Base-by-base conservation (phyloP, 2,113 vertebrate genomes). In the Porphyrio hochstetteri region DNA sequence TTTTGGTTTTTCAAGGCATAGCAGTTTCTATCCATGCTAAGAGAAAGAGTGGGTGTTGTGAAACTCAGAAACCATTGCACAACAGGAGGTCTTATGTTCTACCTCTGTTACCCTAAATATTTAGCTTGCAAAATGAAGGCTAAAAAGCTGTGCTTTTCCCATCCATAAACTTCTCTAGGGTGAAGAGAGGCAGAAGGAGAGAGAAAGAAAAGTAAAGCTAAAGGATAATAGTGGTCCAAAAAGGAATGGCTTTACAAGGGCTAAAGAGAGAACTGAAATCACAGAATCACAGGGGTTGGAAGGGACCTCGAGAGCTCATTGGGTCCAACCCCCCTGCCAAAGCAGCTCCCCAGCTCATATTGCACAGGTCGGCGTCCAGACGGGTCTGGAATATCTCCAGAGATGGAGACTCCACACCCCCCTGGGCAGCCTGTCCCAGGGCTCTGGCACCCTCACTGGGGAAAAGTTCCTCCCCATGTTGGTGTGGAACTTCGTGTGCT, bases 41-140 rank as follows among this genome's bases (percentile, higher is more conserved):
- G n/a, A 79, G 55, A 94, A 79, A 71, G 80, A 81, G 74, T 69
- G 48, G 67, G 84, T 64, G 75, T 82, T 94, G 57, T 79, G 85
- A 94, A 94, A 93, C 88, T 80, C 75, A 79, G 67, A 90, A 93
- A 64, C n/a, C 42, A 40, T 50, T 40, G 42, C 71, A 83, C 55
- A 92, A 92, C 53, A 83, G 35, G 44, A 91, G 59, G 36, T 80
- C 86, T 84, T 74, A 23, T 36, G 56, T 88, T 86, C 46, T 25
- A 82, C 63, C 71, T 38, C 36, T 55, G n/a, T 59, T 88, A 85
- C 42, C 59, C 18, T 86, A 95, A 95, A 90, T 76, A 93, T 82
- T 95, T 85, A 96, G 59, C 55, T 82, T 86, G 68, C 21, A 77
- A 90, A 92, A 74, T 31, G n/a, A 92, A 86, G 33, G 31, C 31